These are phyloP conservation scores for Ophioninae sp. DNA, from an alignment of 2,888 invertebrate genomes.

Conservation along the genomic window DNA sequence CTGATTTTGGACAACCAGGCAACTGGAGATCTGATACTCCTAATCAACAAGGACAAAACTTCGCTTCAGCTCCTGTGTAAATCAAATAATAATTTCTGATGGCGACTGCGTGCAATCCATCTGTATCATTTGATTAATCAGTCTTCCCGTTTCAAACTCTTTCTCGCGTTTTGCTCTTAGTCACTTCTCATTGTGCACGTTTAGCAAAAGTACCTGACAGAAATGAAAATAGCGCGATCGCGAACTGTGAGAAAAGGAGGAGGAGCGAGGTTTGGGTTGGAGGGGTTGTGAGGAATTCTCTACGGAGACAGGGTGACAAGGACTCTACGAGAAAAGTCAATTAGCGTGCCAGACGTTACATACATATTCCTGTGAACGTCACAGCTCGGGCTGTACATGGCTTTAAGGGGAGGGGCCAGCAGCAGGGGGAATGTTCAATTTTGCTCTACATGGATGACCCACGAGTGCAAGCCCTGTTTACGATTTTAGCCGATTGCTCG, in stretches of 20 bases:
- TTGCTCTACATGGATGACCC: constrained; percentile 15
- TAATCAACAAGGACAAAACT: no score
- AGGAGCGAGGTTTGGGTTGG: no score
- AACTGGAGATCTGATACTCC: no score
- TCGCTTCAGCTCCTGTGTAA: no score
- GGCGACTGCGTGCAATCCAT: constrained; percentile 17
- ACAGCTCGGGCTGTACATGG: background rate
- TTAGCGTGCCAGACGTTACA: constrained; percentile 51
- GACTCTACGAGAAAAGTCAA: constrained; percentile 52
- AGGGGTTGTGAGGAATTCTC: constrained; percentile 57
- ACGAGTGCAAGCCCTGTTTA: constrained; percentile 10
- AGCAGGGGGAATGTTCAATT: constrained; percentile 29
- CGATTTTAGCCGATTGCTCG: constrained; percentile 47
- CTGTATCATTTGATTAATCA: constrained; percentile 52
- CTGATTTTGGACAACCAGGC: no score
- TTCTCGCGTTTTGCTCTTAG: background rate
- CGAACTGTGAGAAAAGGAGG: constrained; percentile 12
- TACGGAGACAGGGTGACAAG: constrained; percentile 39
- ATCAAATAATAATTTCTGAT: background rate
- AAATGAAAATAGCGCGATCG: background rate
- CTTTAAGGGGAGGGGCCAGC: background rate
- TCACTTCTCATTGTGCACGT: constrained; percentile 34
- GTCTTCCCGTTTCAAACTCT: constrained; percentile 12
- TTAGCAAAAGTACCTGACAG: constrained; percentile 6
- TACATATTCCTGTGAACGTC: constrained; percentile 7